A percentile compares a stretch with the other conserved stretches of the same genome.
phyloP scores from a whole-genome alignment of 2,797 vertebrate genomes.

The Onychomys torridus region DNA sequence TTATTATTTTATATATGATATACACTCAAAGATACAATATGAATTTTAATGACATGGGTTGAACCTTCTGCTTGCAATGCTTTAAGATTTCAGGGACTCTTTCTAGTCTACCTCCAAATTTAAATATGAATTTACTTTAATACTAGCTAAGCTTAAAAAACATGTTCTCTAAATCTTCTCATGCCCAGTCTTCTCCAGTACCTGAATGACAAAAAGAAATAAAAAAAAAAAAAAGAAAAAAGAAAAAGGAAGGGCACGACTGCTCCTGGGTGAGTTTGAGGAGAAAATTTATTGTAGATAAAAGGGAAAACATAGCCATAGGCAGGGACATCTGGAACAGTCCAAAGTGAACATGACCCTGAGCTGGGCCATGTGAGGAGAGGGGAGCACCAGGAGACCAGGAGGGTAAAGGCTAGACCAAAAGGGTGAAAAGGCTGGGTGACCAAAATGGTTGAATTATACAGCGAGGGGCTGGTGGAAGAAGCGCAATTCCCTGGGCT shows the following conservation, averaged over 20 bases:
- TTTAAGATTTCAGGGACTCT: neutral
- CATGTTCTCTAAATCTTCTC: neutral
- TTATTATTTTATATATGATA: neutral
- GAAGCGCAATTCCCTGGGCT: neutral
- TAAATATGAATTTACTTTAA: slow-evolving; percentile 10
- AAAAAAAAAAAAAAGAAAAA: neutral
- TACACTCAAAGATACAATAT: neutral
- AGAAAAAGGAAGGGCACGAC: neutral
- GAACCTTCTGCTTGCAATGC: neutral
- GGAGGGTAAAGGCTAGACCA: neutral
- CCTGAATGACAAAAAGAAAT: neutral
- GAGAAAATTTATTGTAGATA: neutral
- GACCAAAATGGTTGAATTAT: neutral
- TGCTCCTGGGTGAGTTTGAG: neutral
- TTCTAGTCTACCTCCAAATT: neutral
- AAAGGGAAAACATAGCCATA: neutral
- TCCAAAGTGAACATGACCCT: neutral
- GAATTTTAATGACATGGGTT: slow-evolving; percentile 15
- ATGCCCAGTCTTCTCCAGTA: neutral
- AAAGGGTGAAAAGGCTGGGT: neutral
- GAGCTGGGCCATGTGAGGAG: neutral
- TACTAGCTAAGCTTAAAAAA: neutral
- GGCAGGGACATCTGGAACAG: neutral
- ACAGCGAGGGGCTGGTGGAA: neutral
- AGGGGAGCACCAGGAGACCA: neutral